Base-by-base conservation (phyloP, 2,888 invertebrate genomes). In the Hoplodrina ambigua region DNA sequence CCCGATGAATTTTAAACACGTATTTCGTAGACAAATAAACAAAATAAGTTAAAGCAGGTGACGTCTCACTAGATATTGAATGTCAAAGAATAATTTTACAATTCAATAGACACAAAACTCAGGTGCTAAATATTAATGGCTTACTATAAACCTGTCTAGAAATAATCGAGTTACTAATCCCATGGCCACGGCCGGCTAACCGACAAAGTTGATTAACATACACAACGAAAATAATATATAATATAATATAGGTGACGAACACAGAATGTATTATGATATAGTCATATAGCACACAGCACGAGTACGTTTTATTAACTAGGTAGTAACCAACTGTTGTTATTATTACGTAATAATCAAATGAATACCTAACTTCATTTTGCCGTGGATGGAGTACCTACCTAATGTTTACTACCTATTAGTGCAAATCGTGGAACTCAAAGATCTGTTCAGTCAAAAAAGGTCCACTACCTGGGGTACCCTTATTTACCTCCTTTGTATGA, bases 61-160 rank as follows among this genome's bases (percentile, higher is more conserved):
- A 50, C 49, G 15, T 4, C 15, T 54, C 25, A 53, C 54, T 44
- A 33, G 57, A 50, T 69, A 56, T 55, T 56, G 44, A 69, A 69
- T 74, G 65, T 78, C 65, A 60, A 56, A 54, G 30, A 52, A 78
- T 52, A 55, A 80, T 50, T 67, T 63, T 37, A 72, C 72, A 30
- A 55, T 61, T 68, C 49, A 75, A 62, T 60, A 72, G 56, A 62
- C 33, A 72, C 49, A 52, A 61, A 54, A 62, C 49, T 41, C 33
- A 11, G 58, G 61, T 78, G 69, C 62, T 78, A 62, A 78, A 78
- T 76, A 73, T 78, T 78, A 78, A 78, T 78, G 19, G 30, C 58
- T 62, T 17, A 69, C 54, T 75, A 69, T 49, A 59, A 64, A 75
- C 66, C 46, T 69, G 63, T 69, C 64, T 74, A 81, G 78, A 74